phyloP scores from a whole-genome alignment of 1,140 invertebrate species.

The Lamellibrachia luymesi region DNA sequence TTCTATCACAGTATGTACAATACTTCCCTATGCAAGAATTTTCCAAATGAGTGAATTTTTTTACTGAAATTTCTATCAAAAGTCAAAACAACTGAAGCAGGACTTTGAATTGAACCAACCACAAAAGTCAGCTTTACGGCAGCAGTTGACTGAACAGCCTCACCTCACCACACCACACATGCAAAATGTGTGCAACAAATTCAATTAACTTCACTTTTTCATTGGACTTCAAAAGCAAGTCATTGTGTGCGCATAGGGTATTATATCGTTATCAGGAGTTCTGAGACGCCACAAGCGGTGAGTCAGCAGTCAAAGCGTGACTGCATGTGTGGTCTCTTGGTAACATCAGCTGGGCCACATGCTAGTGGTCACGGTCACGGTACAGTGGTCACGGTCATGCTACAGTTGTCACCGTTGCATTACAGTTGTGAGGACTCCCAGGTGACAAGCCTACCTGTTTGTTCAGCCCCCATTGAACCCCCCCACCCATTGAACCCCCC shows the following conservation, averaged over 20 bases:
- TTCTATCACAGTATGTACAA: not conserved
- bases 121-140: not conserved
- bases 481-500: too few relatives aligned
- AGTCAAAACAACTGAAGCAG: not conserved
- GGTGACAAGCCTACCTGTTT: too few relatives aligned
- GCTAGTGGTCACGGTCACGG: not conserved
- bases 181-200: not conserved
- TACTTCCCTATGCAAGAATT: not conserved
- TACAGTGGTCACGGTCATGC: not conserved
- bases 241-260: not conserved
- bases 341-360: not conserved
- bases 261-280: not conserved
- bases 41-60: not conserved
- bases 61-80: not conserved
- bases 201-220: conserved; percentile 2
- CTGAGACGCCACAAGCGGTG: not conserved
- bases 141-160: not conserved
- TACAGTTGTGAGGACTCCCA: not conserved
- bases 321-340: not conserved
- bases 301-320: not conserved
- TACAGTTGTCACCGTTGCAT: not conserved
- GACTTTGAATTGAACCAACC: not conserved
- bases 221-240: not conserved
- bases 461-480: too few relatives aligned
- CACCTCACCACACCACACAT: not conserved